A percentile compares a stretch with the other conserved stretches of the same genome.
These are phyloP conservation scores for Neosalanx taihuensis DNA, from an alignment of 2,797 vertebrate species.

Conservation along the genomic window DNA sequence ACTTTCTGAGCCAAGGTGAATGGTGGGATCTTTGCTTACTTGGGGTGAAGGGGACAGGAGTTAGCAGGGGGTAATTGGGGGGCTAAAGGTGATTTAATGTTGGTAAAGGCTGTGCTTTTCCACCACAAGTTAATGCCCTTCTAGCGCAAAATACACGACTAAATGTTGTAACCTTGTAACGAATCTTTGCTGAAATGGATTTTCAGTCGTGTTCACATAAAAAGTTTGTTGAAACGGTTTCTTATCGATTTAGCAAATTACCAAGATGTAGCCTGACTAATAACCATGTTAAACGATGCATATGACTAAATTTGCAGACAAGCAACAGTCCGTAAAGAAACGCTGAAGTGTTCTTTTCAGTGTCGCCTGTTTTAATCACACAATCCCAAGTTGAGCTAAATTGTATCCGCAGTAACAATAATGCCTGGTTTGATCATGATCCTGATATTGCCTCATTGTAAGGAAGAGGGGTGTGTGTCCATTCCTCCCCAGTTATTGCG, in stretches of 20 bases:
- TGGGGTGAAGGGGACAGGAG: constrained; percentile 61
- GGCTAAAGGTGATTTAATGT: constrained; percentile 54
- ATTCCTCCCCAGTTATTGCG: constrained; percentile 21
- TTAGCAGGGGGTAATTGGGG: constrained; percentile 56
- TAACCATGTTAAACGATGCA: constrained; percentile 47
- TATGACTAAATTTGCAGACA: constrained; percentile 61
- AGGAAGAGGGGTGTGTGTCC: constrained; percentile 35
- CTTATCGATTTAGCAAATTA: constrained; percentile 40
- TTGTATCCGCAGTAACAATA: constrained; percentile 23
- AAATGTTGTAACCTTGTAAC: constrained; percentile 19
- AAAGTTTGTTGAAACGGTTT: constrained; percentile 50
- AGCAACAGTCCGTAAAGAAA: constrained; percentile 5
- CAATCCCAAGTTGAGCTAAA: constrained; percentile 27
- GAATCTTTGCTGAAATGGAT: neutral
- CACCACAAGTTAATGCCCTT: constrained; percentile 35
- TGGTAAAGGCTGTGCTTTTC: constrained; percentile 36
- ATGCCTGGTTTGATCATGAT: constrained; percentile 51
- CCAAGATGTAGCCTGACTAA: constrained; percentile 50
- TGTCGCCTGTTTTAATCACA: constrained; percentile 1
- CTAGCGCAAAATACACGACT: constrained; percentile 32
- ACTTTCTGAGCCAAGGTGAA: constrained; percentile 39
- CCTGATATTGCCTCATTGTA: constrained; percentile 41
- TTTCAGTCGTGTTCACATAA: constrained; percentile 4
- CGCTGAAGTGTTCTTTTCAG: constrained; percentile 14
- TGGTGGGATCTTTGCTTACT: constrained; percentile 44